phyloP scores from a whole-genome alignment of 2,888 invertebrate genomes.

The Scaptomyza tumidula region DNA sequence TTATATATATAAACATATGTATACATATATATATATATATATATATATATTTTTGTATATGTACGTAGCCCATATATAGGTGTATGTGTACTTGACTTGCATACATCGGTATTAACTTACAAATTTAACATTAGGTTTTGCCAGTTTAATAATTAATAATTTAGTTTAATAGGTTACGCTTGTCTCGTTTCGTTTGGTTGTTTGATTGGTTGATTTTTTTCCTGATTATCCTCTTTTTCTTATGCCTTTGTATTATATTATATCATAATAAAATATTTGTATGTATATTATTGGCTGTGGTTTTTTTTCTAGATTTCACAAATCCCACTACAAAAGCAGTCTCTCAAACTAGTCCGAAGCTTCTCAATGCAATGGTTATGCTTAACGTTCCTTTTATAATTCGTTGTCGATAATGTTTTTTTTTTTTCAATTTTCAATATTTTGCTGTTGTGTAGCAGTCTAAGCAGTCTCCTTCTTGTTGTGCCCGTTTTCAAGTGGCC shows the following conservation, averaged over 20 bases:
- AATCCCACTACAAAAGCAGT: conserved; percentile 61
- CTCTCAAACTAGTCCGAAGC: conserved; percentile 55
- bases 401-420: conserved; percentile 36
- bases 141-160: conserved; percentile 54
- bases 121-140: conserved; percentile 54
- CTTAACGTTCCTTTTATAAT: conserved; percentile 9
- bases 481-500: conserved; percentile 77
- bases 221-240: conserved; percentile 14
- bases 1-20: conserved; percentile 5
- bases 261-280: conserved; percentile 21
- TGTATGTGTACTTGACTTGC: conserved; percentile 31
- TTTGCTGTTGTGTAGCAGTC: conserved; percentile 1
- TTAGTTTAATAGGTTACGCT: conserved; percentile 52
- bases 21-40: too few relatives aligned
- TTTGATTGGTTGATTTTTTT: conserved; percentile 41
- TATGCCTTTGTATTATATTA: conserved; percentile 18
- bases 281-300: conserved; percentile 52
- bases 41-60: conserved; percentile 31
- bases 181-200: conserved; percentile 53
- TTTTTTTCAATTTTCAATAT: conserved; percentile 6
- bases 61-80: conserved; percentile 41
- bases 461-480: conserved; percentile 61
- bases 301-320: conserved; percentile 47
- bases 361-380: conserved; percentile 36
- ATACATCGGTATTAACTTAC: conserved; percentile 47